Base-by-base conservation (phyloP, 2,888 invertebrate species). In the Drosophila neutralis region DNA sequence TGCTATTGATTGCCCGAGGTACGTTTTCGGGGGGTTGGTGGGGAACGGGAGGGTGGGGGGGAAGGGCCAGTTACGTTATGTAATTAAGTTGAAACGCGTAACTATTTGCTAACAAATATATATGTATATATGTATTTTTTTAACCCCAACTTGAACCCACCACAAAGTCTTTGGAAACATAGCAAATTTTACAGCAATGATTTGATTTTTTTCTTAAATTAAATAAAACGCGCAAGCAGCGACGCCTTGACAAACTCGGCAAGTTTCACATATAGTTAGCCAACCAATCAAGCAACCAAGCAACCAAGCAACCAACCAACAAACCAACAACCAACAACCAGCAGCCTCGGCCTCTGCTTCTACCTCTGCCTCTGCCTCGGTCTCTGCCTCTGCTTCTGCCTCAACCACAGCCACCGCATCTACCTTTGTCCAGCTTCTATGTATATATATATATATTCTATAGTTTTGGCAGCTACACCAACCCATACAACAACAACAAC, bases 121-220 rank as follows among this genome's bases (percentile, higher is more conserved):
- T 65, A 36, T 52, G 35, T 63, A 51, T 38, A 62, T 48, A 45
- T 31, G 57, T 51, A 42, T 48, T 15, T 42, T 54, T 40, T 58
- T 67, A 76, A 69, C 40, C 67, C 62, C 57, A 31, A 51, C 53
- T 63, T 67, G 64, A 69, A 63, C 52, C 61, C 42, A 52, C 56
- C n/a, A 45, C 35, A 59, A 65, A 58, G 62, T 53, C 69, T 62
- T 52, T 62, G 42, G 57, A 62, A 76, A 64, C 59, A 21, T 63
- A 77, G 73, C 59, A 64, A 76, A 78, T 68, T 79, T 85, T 80
- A 82, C 87, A 89, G 80, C 80, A 91, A 91, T 91, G 91, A 91
- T 91, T 91, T 91, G 91, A 91, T 91, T 91, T 91, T 91, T 91
- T 91, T 91, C 91, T 91, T 89, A 90, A 83, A 86, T 90, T 84